Percentiles rank a stretch among this genome's conserved stretches.
phyloP scores from a whole-genome alignment of 1,140 invertebrate species.

The Cepaea nemoralis region DNA sequence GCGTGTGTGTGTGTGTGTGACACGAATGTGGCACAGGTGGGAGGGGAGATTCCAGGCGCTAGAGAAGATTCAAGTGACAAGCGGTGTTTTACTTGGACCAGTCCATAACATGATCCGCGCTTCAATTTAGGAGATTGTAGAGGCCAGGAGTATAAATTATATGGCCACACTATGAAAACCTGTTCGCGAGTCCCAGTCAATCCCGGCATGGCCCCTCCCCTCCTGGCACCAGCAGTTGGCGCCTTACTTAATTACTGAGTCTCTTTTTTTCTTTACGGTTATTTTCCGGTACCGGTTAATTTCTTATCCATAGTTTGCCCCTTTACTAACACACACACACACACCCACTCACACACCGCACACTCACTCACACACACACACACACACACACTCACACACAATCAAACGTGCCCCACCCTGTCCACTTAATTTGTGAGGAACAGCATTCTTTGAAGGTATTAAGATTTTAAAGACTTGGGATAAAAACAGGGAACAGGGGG shows the following conservation, averaged over 20 bases:
- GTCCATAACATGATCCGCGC: neutral
- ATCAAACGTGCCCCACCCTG: no score
- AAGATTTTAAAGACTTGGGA: no score
- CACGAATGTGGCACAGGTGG: no score
- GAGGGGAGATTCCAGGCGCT: neutral
- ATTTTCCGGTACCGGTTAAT: no score
- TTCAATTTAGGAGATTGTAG: slow-evolving; percentile 23
- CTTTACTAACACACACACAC: no score
- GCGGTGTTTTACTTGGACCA: neutral
- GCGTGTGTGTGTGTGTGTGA: no score
- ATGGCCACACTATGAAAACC: neutral
- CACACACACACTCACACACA: no score
- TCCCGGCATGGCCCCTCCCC: neutral
- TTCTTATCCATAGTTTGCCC: no score
- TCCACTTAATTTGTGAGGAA: neutral
- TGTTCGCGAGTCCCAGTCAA: slow-evolving; percentile 15
- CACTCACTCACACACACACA: no score
- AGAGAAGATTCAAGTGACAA: slow-evolving; percentile 6
- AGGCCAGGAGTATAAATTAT: slow-evolving; percentile 16
- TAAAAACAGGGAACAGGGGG: neutral
- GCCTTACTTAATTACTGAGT: neutral
- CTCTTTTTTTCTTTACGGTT: neutral
- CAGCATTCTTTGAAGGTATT: neutral
- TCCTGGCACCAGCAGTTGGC: neutral
- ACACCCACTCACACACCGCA: no score